Evolutionary conservation across 23 tunicate genomes (phyloP).

Genomic region (Trididemnum clinides): DNA sequence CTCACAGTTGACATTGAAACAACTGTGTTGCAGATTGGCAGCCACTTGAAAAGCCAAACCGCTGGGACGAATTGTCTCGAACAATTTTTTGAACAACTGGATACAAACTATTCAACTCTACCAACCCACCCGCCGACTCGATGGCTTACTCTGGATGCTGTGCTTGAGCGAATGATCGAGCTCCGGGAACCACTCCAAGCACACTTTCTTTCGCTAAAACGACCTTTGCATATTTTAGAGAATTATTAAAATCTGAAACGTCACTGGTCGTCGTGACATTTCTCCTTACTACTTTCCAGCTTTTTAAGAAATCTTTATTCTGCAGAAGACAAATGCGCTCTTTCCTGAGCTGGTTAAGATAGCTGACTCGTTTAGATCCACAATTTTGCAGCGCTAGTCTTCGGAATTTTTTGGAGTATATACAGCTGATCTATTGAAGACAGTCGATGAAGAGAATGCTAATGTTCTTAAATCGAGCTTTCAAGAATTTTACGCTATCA

Average conservation of each 20-base stretch:
- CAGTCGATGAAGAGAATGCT: neutral
- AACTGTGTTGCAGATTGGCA: constrained; percentile 14
- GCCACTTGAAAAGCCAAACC: constrained; percentile 18
- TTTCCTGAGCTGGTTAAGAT: constrained; percentile 1
- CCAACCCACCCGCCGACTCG: constrained; percentile 14
- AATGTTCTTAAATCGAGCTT: no score
- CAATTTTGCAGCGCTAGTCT: no score
- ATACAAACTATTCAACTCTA: constrained; percentile 27
- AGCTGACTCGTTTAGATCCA: neutral
- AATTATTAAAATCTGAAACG: constrained; percentile 1
- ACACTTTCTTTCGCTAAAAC: neutral
- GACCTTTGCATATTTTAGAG: neutral
- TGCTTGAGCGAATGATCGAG: no score
- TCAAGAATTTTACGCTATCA: constrained; percentile 6
- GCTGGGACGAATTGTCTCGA: constrained; percentile 3
- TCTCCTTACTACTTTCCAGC: neutral
- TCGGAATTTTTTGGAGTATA: no score
- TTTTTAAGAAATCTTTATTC: neutral
- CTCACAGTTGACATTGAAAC: constrained; percentile 32
- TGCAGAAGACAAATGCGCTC: neutral
- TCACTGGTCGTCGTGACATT: constrained; percentile 12
- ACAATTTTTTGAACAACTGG: no score
- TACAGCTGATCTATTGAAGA: neutral
- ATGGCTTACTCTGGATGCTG: no score
- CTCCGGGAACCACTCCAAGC: constrained; percentile 15